These are phyloP conservation scores for Nesogale talazaci DNA, from an alignment of 2,113 vertebrate genomes.

Conservation along the genomic window DNA sequence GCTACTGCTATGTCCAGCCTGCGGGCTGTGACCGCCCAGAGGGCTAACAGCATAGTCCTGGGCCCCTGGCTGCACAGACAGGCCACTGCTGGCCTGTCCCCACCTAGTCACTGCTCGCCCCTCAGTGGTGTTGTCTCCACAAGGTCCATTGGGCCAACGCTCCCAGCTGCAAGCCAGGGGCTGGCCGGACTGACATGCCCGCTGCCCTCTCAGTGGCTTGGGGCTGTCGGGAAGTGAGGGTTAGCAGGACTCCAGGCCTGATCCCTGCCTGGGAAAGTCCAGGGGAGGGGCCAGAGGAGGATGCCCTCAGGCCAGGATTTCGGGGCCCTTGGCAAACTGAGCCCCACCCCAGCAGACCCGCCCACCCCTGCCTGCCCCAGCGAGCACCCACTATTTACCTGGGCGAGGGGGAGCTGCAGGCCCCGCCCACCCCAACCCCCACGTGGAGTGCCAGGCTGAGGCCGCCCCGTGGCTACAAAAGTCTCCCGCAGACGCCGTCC, in stretches of 20 bases:
- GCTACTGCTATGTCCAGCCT: not conserved
- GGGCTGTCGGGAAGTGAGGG: no score
- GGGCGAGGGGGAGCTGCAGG: conserved; percentile 46
- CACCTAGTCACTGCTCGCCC: fast-evolving
- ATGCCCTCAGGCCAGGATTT: fast-evolving
- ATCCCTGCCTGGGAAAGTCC: not conserved
- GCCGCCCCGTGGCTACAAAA: conserved; percentile 86
- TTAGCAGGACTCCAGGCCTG: not conserved
- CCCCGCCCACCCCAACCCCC: conserved; percentile 80
- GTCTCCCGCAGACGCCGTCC: conserved; percentile 54
- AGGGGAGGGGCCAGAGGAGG: fast-evolving
- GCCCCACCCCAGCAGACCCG: not conserved
- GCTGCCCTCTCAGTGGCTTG: not conserved
- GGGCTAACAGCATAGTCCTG: not conserved
- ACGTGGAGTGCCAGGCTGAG: conserved; percentile 81
- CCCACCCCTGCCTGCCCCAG: conserved; percentile 18
- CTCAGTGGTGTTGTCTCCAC: fast-evolving
- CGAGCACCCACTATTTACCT: conserved; percentile 82
- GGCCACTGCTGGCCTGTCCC: fast-evolving
- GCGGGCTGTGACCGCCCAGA: fast-evolving
- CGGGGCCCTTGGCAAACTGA: not conserved
- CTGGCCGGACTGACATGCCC: fast-evolving
- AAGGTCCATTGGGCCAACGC: no score
- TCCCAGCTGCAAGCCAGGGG: not conserved
- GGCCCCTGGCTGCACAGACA: fast-evolving